phyloP scores from a whole-genome alignment of 2,113 vertebrate species.

The Epinephelus moara region DNA sequence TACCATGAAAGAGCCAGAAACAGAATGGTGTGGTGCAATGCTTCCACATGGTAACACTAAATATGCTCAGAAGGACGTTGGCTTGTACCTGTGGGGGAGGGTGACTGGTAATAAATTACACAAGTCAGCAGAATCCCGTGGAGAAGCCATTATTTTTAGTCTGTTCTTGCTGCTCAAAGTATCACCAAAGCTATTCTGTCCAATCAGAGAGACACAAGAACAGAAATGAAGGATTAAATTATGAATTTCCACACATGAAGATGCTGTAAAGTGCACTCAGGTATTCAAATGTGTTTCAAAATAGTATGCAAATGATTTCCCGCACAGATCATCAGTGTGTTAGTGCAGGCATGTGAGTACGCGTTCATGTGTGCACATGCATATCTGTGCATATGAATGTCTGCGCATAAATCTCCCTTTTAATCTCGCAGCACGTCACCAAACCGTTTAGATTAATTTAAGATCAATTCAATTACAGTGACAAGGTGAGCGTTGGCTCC shows the following conservation, averaged over 20 bases:
- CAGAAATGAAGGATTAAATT: not conserved
- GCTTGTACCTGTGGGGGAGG: conserved; percentile 63
- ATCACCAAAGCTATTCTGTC: not conserved
- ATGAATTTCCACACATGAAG: not conserved
- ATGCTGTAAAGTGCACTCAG: not conserved
- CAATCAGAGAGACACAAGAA: not conserved
- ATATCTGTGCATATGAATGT: conserved; percentile 13
- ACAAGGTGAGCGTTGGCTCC: conserved; percentile 14
- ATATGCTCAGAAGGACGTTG: conserved; percentile 35
- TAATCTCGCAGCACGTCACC: conserved; percentile 1
- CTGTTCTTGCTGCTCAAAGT: not conserved
- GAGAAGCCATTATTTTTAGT: conserved; percentile 71
- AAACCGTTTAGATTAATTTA: conserved; percentile 45
- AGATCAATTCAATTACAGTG: conserved; percentile 31
- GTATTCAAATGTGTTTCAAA: conserved; percentile 15
- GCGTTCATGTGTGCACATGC: conserved; percentile 25
- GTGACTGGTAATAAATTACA: conserved; percentile 63
- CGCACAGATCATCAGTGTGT: conserved; percentile 15
- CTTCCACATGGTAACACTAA: conserved; percentile 28
- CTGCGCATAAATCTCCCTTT: conserved; percentile 28
- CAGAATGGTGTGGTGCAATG: not conserved
- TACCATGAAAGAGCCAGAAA: conserved; percentile 52
- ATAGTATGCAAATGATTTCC: conserved; percentile 42
- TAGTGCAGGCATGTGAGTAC: not conserved
- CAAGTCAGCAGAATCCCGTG: conserved; percentile 56